Conservation (phyloP, 2,797 vertebrate genomes). For the Peromyscus melanophrys region DNA sequence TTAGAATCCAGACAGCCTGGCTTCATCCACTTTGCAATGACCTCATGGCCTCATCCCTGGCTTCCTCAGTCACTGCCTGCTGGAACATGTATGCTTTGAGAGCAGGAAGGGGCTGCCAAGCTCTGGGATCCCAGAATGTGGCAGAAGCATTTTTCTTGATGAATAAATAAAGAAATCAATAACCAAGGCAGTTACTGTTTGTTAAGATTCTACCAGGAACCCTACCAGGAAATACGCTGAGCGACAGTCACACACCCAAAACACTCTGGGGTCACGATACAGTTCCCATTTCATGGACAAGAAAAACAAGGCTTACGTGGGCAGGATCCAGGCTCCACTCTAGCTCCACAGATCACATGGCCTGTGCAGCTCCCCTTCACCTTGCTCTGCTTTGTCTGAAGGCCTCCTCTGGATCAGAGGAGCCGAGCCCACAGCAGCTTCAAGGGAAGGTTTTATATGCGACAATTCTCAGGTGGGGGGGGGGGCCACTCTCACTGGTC, state of each 20-base stretch:
- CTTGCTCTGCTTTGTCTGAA: background rate
- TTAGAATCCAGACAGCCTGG: background rate
- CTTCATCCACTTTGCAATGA: background rate
- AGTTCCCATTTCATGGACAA: background rate
- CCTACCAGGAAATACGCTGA: background rate
- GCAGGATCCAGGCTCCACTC: background rate
- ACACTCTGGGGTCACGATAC: background rate
- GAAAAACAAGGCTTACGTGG: background rate
- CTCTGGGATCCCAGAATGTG: background rate
- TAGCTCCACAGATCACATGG: background rate
- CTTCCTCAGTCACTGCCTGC: background rate
- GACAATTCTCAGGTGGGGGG: background rate
- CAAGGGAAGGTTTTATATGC: background rate
- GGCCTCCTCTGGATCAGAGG: background rate
- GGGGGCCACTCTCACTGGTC: rapidly evolving
- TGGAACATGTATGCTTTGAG: background rate
- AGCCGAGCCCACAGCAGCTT: background rate
- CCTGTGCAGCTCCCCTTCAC: rapidly evolving
- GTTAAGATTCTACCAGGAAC: background rate
- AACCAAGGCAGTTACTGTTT: background rate
- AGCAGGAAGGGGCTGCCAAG: background rate
- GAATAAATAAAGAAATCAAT: background rate
- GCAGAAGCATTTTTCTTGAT: background rate
- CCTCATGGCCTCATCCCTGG: background rate
- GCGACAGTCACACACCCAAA: background rate